Conservation (phyloP, 2,113 vertebrate species). For the Serilophus lunatus region DNA sequence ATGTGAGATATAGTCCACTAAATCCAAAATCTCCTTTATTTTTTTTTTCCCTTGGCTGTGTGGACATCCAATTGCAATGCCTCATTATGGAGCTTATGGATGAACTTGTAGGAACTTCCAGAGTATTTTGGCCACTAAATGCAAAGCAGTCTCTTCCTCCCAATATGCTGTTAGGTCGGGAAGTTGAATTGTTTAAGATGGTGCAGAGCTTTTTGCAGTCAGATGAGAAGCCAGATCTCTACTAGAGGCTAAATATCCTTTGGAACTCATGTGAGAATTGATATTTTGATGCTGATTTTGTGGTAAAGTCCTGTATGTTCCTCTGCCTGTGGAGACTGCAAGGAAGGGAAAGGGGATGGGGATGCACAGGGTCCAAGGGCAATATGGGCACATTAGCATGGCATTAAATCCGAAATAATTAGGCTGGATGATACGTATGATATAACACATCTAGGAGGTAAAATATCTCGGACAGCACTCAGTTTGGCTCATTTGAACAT, state of each 20-base stretch:
- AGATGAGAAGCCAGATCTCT: neutral
- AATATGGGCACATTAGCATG: neutral
- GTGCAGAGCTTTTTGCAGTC: neutral
- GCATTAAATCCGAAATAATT: neutral
- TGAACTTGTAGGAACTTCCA: neutral
- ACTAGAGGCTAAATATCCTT: neutral
- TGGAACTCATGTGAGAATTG: neutral
- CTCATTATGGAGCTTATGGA: neutral
- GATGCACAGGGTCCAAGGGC: neutral
- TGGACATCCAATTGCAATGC: accelerated
- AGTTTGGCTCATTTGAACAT: neutral
- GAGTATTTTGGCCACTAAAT: neutral
- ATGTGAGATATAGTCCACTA: neutral
- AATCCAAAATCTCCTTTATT: neutral
- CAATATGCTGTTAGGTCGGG: accelerated
- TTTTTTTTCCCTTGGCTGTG: neutral
- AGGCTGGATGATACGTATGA: neutral
- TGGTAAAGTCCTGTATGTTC: neutral
- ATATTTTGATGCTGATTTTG: neutral
- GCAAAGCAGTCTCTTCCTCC: neutral
- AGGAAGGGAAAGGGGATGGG: neutral
- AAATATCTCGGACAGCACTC: neutral
- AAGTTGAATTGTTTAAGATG: neutral
- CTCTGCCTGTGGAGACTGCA: neutral
- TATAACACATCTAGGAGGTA: neutral